phyloP scores from a whole-genome alignment of 1,140 invertebrate species.

The Zaprionus lachaisei region DNA sequence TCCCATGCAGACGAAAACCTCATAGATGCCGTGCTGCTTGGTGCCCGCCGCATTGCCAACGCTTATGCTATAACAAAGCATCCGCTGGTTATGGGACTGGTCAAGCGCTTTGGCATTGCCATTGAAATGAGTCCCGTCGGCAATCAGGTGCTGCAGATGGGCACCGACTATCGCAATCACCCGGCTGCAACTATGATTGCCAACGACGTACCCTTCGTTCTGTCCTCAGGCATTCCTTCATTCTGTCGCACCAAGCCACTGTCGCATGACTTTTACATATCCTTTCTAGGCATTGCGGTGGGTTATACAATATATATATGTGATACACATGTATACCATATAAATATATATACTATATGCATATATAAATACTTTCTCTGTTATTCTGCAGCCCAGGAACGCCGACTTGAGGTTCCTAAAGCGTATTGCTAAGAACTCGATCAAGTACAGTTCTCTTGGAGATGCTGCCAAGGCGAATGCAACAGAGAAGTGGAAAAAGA shows the following conservation, averaged over 20 bases:
- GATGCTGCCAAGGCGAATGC: slow-evolving; percentile 55
- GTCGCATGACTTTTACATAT: slow-evolving; percentile 92
- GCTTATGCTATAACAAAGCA: slow-evolving; percentile 91
- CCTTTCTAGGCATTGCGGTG: slow-evolving; percentile 90
- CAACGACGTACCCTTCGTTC: slow-evolving; percentile 86
- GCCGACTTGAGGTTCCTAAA: slow-evolving; percentile 91
- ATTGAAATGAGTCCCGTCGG: slow-evolving; percentile 93
- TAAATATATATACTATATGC: not conserved
- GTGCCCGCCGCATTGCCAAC: slow-evolving; percentile 88
- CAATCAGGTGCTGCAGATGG: slow-evolving; percentile 90
- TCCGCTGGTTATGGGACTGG: slow-evolving; percentile 87
- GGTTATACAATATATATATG: not conserved
- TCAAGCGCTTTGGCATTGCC: slow-evolving; percentile 87
- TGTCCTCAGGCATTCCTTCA: slow-evolving; percentile 89
- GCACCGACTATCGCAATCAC: slow-evolving; percentile 92
- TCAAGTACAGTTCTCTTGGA: slow-evolving; percentile 86
- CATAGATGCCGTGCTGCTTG: slow-evolving; percentile 91
- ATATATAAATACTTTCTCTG: not conserved
- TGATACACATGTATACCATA: not conserved
- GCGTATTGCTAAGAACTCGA: slow-evolving; percentile 90
- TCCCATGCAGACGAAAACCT: slow-evolving; percentile 88
- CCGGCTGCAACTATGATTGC: slow-evolving; percentile 89
- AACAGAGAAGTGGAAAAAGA: slow-evolving; percentile 61
- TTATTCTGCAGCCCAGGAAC: slow-evolving; percentile 84
- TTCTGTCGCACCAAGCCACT: slow-evolving; percentile 90